Evolutionary conservation across 2,113 vertebrate species (phyloP), one percentile per base, ranked within the genome.

Genomic region (Cepphus grylle): DNA sequence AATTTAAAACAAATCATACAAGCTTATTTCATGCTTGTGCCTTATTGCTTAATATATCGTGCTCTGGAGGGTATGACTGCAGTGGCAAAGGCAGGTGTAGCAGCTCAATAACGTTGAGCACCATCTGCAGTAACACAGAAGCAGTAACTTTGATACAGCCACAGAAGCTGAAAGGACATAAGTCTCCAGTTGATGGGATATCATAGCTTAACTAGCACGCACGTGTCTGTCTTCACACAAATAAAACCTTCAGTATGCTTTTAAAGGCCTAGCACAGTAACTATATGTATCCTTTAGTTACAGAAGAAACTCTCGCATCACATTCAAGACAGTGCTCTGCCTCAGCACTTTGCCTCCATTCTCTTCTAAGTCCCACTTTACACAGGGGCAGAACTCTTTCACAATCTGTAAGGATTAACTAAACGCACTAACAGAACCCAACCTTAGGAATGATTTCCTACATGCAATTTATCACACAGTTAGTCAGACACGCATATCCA

Each of bases 41-140:
- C 43, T 63, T 43, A n/a, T 5, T 69, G 88, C 38, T 74, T 43
- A 63, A 42, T 10, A 13, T 2, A 56, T 42, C 15, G 3, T 6
- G 15, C 14, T 19, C 59, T 26, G 59, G 45, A 62, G 43, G 36
- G 61, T 12, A 38, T 25, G 32, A 7, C 18, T 45, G 71, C 34
- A 52, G 15, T 6, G 47, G 29, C 27, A 69, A 40, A 69, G 61
- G 32, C 73, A 42, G 67, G 22, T 6, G 29, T 27, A 45, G 53
- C n/a, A 34, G 49, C 43, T n/a, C 79, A 22, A 2, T 1, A 26
- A 36, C 1, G 7, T 8, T 4, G 1, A 53, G 49, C 11, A 20
- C 36, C 43, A 53, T 32, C 38, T 49, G 49, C 50, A 34, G 73
- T 5, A 49, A 50, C 34, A 53, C n/a, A 38, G 32, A 8, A 38